Base-by-base conservation (phyloP, 2,797 vertebrate species). In the Acanthis flammea region DNA sequence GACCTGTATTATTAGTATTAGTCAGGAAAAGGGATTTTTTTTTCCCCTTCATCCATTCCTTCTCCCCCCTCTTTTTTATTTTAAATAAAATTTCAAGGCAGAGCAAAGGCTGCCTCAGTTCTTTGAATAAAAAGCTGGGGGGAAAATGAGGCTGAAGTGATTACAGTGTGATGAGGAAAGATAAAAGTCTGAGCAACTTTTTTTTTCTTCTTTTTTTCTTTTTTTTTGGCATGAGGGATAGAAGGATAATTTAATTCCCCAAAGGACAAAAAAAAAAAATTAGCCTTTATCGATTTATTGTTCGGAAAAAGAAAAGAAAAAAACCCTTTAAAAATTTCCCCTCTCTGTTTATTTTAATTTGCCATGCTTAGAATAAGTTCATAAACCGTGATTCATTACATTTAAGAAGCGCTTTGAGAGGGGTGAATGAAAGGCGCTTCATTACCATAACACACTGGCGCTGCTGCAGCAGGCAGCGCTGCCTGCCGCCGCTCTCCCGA, bases 1-100 rank as follows among this genome's bases (percentile, higher is more conserved):
- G 98, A 98, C 98, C 98, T 92, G 94, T 97, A 97, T 98, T 97
- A 98, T 98, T 97, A 98, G 97, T 97, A 97, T 97, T 96, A 97
- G 97, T 96, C 94, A 96, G 90, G 95, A 96, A 98, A 97, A 96
- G 90, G 94, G 97, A 96, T 97, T 98, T 97, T 97, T 98, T 97
- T 74, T 31, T 0, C 8, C 39, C 76, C 91, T 88, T 85, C 91
- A 92, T 91, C 93, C 87, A 80, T 80, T 86, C 16, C 65, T 81
- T 19, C 10, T 42, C 60, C 66, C 19, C 31, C 2, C 39, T 47
- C 19, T 79, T 65, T 95, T 95, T 97, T 94, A 97, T 94, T 88
- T 90, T 37, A 54, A 95, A 96, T 96, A 96, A 97, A 97, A 96
- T 97, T 97, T 97, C 96, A 97, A 97, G 97, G 95, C 96, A 97